These are phyloP conservation scores for Prunella fulvescens DNA, from an alignment of 2,113 vertebrate species.

Conservation along the genomic window DNA sequence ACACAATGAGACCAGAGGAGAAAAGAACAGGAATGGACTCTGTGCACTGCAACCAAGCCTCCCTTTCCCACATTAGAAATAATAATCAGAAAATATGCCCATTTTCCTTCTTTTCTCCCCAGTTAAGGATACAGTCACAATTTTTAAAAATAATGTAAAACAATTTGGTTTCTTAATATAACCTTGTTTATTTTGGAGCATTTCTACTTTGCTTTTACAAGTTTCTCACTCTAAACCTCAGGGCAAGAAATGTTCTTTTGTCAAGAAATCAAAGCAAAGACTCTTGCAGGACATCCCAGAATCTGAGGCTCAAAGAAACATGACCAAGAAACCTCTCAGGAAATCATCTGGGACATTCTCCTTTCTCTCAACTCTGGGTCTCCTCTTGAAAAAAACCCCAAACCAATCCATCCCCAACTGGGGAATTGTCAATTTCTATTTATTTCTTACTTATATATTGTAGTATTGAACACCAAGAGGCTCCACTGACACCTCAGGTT, in stretches of 20 bases:
- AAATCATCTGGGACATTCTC: neutral
- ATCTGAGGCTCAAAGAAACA: neutral
- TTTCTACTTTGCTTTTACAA: neutral
- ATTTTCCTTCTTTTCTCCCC: neutral
- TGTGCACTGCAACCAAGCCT: neutral
- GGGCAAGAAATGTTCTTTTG: neutral
- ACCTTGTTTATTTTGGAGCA: neutral
- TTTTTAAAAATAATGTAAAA: neutral
- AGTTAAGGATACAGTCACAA: neutral
- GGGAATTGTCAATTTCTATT: neutral
- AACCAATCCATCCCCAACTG: neutral
- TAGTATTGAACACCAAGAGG: neutral
- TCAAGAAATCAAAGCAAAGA: neutral
- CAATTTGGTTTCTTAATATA: neutral
- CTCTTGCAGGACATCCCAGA: neutral
- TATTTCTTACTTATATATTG: neutral
- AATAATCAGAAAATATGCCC: neutral
- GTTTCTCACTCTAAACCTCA: neutral
- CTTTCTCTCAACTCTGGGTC: neutral
- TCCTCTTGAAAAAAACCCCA: fast-evolving
- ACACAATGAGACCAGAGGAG: neutral
- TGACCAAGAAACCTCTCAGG: neutral
- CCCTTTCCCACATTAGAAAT: neutral
- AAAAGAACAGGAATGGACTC: neutral
- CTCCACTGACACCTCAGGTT: neutral